Evolutionary conservation across 2,888 invertebrate species (phyloP), one percentile per base, ranked within the genome.

Genomic region (Scrobipalpa costella): DNA sequence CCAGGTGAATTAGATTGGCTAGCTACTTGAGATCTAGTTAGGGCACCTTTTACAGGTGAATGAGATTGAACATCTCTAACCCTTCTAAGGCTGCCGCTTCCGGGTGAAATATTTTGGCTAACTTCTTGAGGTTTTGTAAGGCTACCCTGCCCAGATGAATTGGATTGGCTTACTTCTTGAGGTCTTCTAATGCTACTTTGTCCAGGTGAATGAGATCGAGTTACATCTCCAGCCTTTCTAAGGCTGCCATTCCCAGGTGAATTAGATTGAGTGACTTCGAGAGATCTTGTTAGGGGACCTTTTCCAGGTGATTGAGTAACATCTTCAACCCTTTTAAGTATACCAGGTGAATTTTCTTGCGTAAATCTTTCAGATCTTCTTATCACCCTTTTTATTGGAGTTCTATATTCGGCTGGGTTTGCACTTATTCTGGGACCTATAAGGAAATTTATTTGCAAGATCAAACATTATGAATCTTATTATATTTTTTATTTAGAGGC

Each of bases 151-250:
- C 0, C 50, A 50, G 21, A 19, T 15, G 50, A 19, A n/a, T 15
- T 44, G n/a, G 15, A 44, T 15, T 44, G n/a, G n/a, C n/a, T n/a
- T n/a, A 44, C 44, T n/a, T 44, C n/a, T 44, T n/a, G n/a, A 44
- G n/a, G 1, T 0, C 44, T 44, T 44, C 15, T n/a, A 1, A 15
- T 1, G 44, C 5, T n/a, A 44, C n/a, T n/a, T 0, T 44, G 0
- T n/a, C n/a, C 15, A 44, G 44, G 15, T 7, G 44, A 44, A 44
- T n/a, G n/a, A 13, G 40, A 40, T 40, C 40, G 40, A 40, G 6
- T 2, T 40, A 40, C 3, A 13, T 40, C 40, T 13, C n/a, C 13
- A 3, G 40, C 2, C 7, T 40, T 9, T 40, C 40, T 13, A 40
- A 40, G 13, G 13, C 13, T 13, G 3, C 13, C 40, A 13, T 40